phyloP scores from a whole-genome alignment of 2,888 invertebrate species.

The Idaea straminata region DNA sequence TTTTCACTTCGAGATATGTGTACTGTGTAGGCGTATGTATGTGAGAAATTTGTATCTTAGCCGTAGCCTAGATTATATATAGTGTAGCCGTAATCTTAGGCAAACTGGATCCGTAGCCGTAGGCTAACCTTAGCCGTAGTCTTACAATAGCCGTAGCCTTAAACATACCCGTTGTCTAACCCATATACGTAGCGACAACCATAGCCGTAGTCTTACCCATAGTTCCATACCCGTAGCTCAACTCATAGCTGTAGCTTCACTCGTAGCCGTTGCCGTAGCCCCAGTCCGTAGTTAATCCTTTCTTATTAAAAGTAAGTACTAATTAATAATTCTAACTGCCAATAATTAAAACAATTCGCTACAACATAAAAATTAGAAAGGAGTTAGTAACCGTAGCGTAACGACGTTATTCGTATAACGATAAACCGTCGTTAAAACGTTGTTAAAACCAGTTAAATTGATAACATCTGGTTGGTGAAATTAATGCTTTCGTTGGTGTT shows the following conservation, averaged over 20 bases:
- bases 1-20: too few species aligned
- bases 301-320: background rate
- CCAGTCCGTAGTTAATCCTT: conserved; percentile 4
- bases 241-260: background rate
- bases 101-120: background rate
- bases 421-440: conserved; percentile 1
- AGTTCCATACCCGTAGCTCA: background rate
- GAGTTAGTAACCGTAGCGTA: background rate
- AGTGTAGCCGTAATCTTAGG: background rate
- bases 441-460: conserved; percentile 8
- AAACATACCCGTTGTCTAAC: background rate
- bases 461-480: conserved; percentile 4
- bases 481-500: conserved; percentile 2
- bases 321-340: background rate
- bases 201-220: background rate
- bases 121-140: background rate
- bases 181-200: background rate
- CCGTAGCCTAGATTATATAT: too few species aligned
- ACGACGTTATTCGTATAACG: conserved; percentile 1
- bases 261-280: conserved; percentile 15
- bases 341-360: background rate
- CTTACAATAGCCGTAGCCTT: background rate
- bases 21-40: too few species aligned
- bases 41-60: too few species aligned
- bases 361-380: background rate